Evolutionary conservation across 2,797 vertebrate genomes (phyloP).

Genomic region (Hyperoplus lanceolatus): DNA sequence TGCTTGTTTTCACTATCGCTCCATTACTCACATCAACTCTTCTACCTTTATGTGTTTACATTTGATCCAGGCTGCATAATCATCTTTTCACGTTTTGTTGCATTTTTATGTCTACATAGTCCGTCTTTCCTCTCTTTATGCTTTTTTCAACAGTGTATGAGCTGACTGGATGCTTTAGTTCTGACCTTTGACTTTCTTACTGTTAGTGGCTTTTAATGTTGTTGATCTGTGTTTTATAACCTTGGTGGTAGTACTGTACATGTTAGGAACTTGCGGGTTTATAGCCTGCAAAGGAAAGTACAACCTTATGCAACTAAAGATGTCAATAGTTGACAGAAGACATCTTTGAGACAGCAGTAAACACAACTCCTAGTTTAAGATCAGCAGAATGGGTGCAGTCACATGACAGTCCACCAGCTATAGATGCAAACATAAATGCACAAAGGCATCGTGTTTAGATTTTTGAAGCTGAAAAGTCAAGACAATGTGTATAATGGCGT

Average conservation of each 20-base stretch:
- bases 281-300: conserved; percentile 9
- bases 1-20: conserved; percentile 13
- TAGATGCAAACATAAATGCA: background rate
- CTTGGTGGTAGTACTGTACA: background rate
- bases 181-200: background rate
- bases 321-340: background rate
- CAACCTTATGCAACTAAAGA: conserved; percentile 2
- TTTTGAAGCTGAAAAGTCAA: background rate
- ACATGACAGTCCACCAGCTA: background rate
- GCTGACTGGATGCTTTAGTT: background rate
- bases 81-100: background rate
- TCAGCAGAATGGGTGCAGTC: conserved; percentile 15
- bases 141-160: background rate
- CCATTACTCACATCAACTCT: conserved; percentile 9
- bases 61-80: background rate
- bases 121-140: background rate
- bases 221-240: conserved; percentile 15
- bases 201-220: background rate
- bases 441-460: background rate
- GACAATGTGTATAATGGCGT: background rate
- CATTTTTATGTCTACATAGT: background rate
- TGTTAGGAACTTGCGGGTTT: background rate
- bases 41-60: conserved; percentile 4
- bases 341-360: background rate
- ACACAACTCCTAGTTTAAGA: background rate